Evolutionary conservation across 2,888 invertebrate species (phyloP).

Genomic region (Agonopterix alstromeriana): DNA sequence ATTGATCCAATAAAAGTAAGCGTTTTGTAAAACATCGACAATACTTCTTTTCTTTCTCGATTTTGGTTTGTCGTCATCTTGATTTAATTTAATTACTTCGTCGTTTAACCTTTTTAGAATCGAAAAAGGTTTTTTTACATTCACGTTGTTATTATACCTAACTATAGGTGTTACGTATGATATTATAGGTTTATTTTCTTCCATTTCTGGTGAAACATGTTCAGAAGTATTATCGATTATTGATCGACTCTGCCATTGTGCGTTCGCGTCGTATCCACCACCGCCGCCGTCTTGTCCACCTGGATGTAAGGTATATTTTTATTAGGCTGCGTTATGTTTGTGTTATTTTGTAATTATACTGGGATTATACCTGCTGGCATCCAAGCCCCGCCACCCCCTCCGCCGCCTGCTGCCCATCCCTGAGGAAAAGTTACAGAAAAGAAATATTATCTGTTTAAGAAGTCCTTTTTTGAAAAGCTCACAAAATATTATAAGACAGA

Average conservation of each 20-base stretch:
- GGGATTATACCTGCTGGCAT: conserved; percentile 59
- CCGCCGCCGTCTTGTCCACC: conserved; percentile 61
- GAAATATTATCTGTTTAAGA: too few species aligned
- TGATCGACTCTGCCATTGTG: conserved; percentile 67
- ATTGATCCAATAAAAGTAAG: conserved; percentile 54
- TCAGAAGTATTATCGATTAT: conserved; percentile 34
- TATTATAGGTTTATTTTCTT: conserved; percentile 27
- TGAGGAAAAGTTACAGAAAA: conserved; percentile 22
- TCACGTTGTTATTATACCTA: conserved; percentile 23
- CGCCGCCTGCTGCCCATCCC: conserved; percentile 65
- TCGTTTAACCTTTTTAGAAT: conserved; percentile 19
- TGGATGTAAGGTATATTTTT: conserved; percentile 29
- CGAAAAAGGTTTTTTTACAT: conserved; percentile 11
- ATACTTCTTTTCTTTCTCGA: conserved; percentile 47
- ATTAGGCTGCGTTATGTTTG: not conserved
- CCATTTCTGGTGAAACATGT: not conserved
- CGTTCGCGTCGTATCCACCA: conserved; percentile 60
- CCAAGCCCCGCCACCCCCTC: conserved; percentile 58
- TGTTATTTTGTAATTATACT: conserved; percentile 3
- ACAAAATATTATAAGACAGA: too few species aligned
- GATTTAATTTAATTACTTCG: conserved; percentile 17
- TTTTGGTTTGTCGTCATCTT: conserved; percentile 17
- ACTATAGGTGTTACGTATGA: conserved; percentile 36
- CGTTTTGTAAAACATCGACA: conserved; percentile 47
- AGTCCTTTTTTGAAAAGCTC: too few species aligned